A percentile compares a stretch with the other conserved stretches of the same genome.
Evolutionary conservation across 2,888 invertebrate genomes (phyloP).

Genomic region (Tenthredo livida): DNA sequence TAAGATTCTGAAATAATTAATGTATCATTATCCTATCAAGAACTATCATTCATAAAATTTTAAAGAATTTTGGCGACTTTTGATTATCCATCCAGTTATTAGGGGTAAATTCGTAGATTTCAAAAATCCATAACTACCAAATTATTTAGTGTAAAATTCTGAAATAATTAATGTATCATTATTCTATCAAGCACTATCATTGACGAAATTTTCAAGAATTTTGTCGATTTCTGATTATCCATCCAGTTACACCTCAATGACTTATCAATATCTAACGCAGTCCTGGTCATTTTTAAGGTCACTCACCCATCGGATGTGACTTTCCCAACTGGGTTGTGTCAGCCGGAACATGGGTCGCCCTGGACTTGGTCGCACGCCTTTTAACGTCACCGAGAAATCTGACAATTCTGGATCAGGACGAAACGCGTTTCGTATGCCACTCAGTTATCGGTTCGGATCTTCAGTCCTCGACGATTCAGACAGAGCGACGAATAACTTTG

Average conservation of each 20-base stretch:
- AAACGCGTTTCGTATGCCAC: constrained; percentile 71
- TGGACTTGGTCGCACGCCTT: constrained; percentile 70
- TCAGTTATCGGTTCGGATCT: constrained; percentile 64
- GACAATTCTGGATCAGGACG: constrained; percentile 72
- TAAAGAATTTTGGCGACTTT: too few relatives aligned
- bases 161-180: too few relatives aligned
- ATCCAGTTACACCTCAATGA: not conserved
- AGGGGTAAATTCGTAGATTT: too few relatives aligned
- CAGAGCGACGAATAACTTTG: constrained; percentile 66
- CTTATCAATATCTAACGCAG: not conserved
- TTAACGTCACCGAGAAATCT: constrained; percentile 69
- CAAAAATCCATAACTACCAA: too few relatives aligned
- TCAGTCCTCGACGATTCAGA: constrained; percentile 58
- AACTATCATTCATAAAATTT: too few relatives aligned
- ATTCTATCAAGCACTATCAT: too few relatives aligned
- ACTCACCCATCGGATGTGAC: constrained; percentile 65
- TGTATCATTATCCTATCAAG: too few relatives aligned
- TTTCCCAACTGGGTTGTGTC: constrained; percentile 72
- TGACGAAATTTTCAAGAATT: too few relatives aligned
- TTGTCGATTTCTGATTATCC: too few relatives aligned
- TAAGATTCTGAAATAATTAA: too few relatives aligned
- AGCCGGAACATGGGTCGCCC: constrained; percentile 71
- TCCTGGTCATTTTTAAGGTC: constrained; percentile 63
- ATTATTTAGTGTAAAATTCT: too few relatives aligned
- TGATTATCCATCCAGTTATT: too few relatives aligned